Base-by-base conservation (phyloP, 2,113 vertebrate species). In the Semicossyphus pulcher region DNA sequence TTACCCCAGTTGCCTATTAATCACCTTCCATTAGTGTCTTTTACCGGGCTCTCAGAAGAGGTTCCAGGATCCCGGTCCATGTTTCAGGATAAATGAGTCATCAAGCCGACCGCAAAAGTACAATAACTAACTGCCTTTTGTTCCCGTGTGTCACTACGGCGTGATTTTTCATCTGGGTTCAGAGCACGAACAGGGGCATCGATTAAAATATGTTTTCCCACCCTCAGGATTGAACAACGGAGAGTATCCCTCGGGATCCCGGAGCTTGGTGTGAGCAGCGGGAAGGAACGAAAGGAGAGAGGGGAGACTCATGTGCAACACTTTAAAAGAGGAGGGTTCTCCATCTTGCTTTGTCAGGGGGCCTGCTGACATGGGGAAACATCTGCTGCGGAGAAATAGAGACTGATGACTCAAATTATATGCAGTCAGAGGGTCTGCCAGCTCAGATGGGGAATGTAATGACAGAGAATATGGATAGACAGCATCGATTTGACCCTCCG, bases 351-450 rank as follows among this genome's bases (percentile, higher is more conserved):
- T 84, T 84, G 81, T 92, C 74, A 66, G 73, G 51, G 76, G 79
- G 65, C 68, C 74, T 83, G 89, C 82, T 93, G 92, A 93, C 91
- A 89, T 80, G 88, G 84, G 87, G 91, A 91, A 92, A 94, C 93
- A 94, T 94, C 92, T 94, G 93, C 90, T 92, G 88, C 32, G 28
- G 86, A 80, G 88, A 93, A 93, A 93, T 90, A 86, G 87, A 92
- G 93, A 93, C 91, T 92, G 90, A 93, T 92, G 93, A 93, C 90
- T 90, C 78, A 87, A 88, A 92, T 92, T 85, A 92, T 89, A 85
- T 81, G 86, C 81, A 84, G 81, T 88, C 82, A 62, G 48, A 74
- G 66, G 83, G 81, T 84, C 89, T 89, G 78, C 80, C 80, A 69
- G 87, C 79, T 81, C 80, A 86, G 76, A 90, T 79, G 88, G 87